Conservation (phyloP, 2,797 vertebrate species). For the Mormyrus proboscirostris region DNA sequence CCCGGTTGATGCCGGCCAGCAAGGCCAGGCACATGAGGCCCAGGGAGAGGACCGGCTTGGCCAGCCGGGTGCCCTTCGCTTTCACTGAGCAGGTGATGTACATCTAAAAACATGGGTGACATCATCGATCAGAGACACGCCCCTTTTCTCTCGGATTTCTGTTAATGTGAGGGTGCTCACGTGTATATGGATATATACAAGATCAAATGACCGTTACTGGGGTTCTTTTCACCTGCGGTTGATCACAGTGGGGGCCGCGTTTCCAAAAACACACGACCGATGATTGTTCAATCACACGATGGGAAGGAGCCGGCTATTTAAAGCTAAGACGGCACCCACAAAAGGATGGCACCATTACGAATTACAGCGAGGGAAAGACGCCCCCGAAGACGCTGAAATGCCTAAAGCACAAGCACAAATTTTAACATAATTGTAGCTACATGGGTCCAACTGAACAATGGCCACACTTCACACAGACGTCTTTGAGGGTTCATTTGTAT, state of each 20-base stretch:
- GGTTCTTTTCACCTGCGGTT: background rate
- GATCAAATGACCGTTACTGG: background rate
- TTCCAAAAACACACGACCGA: background rate
- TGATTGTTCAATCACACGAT: background rate
- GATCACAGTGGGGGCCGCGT: background rate
- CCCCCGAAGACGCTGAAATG: background rate
- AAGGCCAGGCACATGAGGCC: constrained; percentile 80
- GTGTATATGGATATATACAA: background rate
- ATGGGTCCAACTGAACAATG: background rate
- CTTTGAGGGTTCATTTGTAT: background rate
- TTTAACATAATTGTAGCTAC: background rate
- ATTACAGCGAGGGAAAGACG: background rate
- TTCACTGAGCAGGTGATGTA: constrained; percentile 82
- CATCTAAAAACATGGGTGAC: constrained; percentile 61
- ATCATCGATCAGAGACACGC: background rate
- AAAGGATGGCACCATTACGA: background rate
- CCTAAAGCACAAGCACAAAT: background rate
- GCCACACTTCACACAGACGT: background rate
- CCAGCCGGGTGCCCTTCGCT: constrained; percentile 74
- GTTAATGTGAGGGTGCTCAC: background rate
- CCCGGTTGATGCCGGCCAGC: constrained; percentile 86
- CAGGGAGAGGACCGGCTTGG: constrained; percentile 79
- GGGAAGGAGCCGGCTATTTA: background rate
- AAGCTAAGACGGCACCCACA: background rate
- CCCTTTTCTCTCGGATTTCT: background rate